Evolutionary conservation across 2,113 vertebrate species (phyloP).

Genomic region (Equus quagga): DNA sequence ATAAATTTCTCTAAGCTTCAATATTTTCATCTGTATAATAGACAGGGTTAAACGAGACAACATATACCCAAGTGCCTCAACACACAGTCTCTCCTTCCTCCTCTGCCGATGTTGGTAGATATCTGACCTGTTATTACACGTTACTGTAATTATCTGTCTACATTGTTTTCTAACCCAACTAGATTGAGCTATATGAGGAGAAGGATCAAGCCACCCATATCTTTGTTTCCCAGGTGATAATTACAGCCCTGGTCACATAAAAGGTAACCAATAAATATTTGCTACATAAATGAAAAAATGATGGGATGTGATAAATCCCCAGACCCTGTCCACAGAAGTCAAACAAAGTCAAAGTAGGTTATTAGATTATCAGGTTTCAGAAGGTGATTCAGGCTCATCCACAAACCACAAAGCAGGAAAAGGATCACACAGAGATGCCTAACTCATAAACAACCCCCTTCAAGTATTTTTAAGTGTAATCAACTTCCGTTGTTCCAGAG

Average conservation of each 20-base stretch:
- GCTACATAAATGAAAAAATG: not conserved
- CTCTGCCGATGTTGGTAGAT: not conserved
- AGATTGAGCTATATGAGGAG: conserved; percentile 4
- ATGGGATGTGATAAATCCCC: not conserved
- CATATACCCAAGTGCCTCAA: not conserved
- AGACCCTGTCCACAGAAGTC: not conserved
- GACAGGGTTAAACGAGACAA: not conserved
- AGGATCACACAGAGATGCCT: not conserved
- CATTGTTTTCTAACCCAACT: not conserved
- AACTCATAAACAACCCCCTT: conserved; percentile 51
- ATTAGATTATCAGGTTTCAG: conserved; percentile 47
- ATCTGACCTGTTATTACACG: not conserved
- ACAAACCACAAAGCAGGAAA: conserved; percentile 50
- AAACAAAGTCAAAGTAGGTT: conserved; percentile 45
- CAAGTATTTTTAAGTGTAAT: conserved; percentile 53
- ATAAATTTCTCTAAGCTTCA: not conserved
- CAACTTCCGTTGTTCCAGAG: conserved; percentile 18
- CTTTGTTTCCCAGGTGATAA: not conserved
- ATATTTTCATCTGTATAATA: not conserved
- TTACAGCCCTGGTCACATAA: not conserved
- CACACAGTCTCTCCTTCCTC: not conserved
- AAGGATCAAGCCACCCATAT: not conserved
- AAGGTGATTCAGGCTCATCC: conserved; percentile 51
- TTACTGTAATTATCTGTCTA: not conserved
- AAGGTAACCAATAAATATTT: conserved; percentile 1